Evolutionary conservation across 2,888 invertebrate genomes (phyloP), one percentile per base, ranked within the genome.

Genomic region (Chrysolina oricalcia): DNA sequence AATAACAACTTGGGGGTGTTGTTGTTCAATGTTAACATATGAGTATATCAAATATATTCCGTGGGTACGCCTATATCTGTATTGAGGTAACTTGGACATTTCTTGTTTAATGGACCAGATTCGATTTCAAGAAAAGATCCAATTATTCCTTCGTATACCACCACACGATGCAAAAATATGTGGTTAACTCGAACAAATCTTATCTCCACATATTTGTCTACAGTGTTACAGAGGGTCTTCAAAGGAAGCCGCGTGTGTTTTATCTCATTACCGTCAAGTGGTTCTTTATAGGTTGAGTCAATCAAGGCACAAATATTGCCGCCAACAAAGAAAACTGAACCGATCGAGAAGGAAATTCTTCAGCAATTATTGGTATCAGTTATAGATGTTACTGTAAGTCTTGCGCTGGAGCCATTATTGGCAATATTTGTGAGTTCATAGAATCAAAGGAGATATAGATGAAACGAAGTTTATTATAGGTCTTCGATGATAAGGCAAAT

Each of bases 241-340:
- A 35, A 59, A 59, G 59, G 59, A 23, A 27, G 35, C 59, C 59
- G 59, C 59, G n/a, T 9, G 35, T 59, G 59, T 59, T 59, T 59
- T 35, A 59, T 35, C 59, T 59, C 19, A 59, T 59, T 59, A 59
- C 15, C 59, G 59, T 59, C 59, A 27, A 59, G 59, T 27, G 27
- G 59, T n/a, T 59, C 59, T 59, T 59, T 59, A 59, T 59, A n/a
- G 59, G 59, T 59, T 23, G 59, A 59, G 59, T 59, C 59, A 59
- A 59, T 59, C 59, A 59, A 21, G 21, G 59, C 35, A 59, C 27
- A 27, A 59, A 27, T 59, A 27, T 59, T 35, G 59, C 59, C 59
- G 59, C 59, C 27, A 59, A 59, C 27, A 59, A 59, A 53, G 53
- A 17, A 53, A 59, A 59, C 10, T 2, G 10, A 35, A 27, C 59